A percentile compares a stretch with the other conserved stretches of the same genome.
Conservation (phyloP, 1,140 invertebrate species). For the Drosophila elegans region DNA sequence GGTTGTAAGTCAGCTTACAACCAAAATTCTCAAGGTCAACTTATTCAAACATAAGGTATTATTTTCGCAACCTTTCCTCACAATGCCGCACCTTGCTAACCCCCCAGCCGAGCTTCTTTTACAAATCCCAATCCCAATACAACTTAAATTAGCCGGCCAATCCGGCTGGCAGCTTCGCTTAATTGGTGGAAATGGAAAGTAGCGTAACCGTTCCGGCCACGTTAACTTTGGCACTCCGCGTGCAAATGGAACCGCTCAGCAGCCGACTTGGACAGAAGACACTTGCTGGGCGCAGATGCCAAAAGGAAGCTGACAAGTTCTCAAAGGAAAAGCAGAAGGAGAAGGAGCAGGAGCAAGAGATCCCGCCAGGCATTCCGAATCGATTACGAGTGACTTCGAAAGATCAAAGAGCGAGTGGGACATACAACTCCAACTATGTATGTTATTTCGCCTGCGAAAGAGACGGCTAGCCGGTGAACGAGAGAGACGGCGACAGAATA, state of each 20-base stretch:
- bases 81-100: slow-evolving; percentile 15
- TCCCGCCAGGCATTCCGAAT: slow-evolving; percentile 80
- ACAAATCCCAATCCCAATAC: slow-evolving; percentile 14
- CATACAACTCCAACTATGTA: slow-evolving; percentile 50
- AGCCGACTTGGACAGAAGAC: slow-evolving; percentile 57
- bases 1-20: no score
- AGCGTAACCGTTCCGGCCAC: slow-evolving; percentile 67
- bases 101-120: slow-evolving; percentile 2
- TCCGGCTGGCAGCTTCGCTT: slow-evolving; percentile 20
- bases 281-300: slow-evolving; percentile 70
- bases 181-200: slow-evolving; percentile 53
- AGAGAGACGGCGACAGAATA: slow-evolving; percentile 29
- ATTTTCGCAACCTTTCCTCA: background rate
- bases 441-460: slow-evolving; percentile 2
- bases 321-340: slow-evolving; percentile 26
- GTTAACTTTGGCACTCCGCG: slow-evolving; percentile 29
- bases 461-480: slow-evolving; percentile 3
- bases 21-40: background rate
- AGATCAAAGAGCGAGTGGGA: slow-evolving; percentile 58
- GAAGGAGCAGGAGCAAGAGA: slow-evolving; percentile 65
- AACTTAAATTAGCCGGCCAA: slow-evolving; percentile 24
- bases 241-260: slow-evolving; percentile 38
- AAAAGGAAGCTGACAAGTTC: slow-evolving; percentile 80
- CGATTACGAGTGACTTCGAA: slow-evolving; percentile 68
- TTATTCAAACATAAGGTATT: background rate